A percentile compares a stretch with the other conserved stretches of the same genome.
These are phyloP conservation scores for Cydia splendana DNA, from an alignment of 1,140 invertebrate species.

Conservation along the genomic window DNA sequence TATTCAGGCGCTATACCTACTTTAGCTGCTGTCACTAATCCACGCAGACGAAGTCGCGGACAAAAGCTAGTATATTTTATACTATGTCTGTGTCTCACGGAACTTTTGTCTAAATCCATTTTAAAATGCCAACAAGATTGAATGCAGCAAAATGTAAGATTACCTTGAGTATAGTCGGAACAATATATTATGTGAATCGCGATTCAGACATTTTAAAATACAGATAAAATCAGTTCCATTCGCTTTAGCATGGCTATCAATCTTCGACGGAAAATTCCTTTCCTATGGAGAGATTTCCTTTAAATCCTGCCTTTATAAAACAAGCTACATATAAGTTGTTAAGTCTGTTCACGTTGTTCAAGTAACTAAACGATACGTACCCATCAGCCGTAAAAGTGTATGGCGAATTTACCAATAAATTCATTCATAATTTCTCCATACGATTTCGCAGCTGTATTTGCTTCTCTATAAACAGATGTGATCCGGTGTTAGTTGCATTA, in stretches of 20 bases:
- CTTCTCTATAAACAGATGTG: neutral
- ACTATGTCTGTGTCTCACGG: no score
- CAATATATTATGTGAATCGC: neutral
- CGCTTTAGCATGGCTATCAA: conserved; percentile 4
- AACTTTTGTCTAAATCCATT: neutral
- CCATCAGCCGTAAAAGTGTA: no score
- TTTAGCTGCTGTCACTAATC: no score
- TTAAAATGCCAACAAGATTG: conserved; percentile 13
- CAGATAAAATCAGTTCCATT: conserved; percentile 11
- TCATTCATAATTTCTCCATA: no score
- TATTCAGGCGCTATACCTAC: no score
- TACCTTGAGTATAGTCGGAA: neutral
- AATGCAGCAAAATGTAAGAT: conserved; percentile 1
- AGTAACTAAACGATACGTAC: neutral
- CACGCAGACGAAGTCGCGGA: no score
- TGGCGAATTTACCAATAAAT: no score
- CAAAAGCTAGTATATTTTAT: no score
- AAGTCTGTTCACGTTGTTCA: neutral
- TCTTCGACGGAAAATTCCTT: conserved; percentile 13
- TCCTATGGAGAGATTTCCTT: conserved; percentile 1
- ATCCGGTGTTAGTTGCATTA: neutral
- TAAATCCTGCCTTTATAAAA: conserved; percentile 12
- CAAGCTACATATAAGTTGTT: conserved; percentile 15
- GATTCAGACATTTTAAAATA: conserved; percentile 10
- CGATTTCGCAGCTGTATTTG: no score